Conservation (phyloP, 2,113 vertebrate genomes). For the Rhinolophus ferrumequinum region DNA sequence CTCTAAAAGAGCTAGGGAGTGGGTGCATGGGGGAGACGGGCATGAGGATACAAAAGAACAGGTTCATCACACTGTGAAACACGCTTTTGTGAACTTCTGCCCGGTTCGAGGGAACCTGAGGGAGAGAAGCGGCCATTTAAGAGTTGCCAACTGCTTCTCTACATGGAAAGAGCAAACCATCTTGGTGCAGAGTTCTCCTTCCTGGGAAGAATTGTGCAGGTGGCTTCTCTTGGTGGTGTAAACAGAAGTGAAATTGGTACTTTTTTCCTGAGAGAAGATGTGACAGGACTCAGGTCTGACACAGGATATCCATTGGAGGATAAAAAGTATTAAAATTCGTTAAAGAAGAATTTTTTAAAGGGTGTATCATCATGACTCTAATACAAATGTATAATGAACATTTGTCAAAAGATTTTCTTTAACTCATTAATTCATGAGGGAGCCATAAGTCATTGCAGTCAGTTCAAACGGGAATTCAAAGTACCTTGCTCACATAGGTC, state of each 20-base stretch:
- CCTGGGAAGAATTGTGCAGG: not conserved
- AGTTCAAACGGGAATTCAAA: not conserved
- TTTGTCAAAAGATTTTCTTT: not conserved
- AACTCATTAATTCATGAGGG: not conserved
- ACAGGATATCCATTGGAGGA: not conserved
- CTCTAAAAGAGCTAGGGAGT: not conserved
- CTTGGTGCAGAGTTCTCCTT: not conserved
- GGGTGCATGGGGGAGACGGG: rapidly evolving
- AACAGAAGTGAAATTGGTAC: not conserved
- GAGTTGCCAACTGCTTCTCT: not conserved
- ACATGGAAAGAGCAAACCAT: not conserved
- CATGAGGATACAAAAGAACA: not conserved
- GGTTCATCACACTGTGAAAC: not conserved
- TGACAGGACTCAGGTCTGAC: not conserved
- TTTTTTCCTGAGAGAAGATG: not conserved
- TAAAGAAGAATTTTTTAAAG: not conserved
- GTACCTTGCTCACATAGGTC: not conserved
- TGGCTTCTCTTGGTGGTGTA: not conserved
- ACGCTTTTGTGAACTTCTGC: not conserved
- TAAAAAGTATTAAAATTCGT: not conserved
- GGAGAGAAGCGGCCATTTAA: not conserved
- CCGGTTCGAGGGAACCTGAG: not conserved
- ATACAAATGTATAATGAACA: not conserved
- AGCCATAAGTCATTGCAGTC: not conserved
- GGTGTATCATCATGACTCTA: not conserved